Base-by-base conservation (phyloP, 2,113 vertebrate species). In the Falco punctatus region DNA sequence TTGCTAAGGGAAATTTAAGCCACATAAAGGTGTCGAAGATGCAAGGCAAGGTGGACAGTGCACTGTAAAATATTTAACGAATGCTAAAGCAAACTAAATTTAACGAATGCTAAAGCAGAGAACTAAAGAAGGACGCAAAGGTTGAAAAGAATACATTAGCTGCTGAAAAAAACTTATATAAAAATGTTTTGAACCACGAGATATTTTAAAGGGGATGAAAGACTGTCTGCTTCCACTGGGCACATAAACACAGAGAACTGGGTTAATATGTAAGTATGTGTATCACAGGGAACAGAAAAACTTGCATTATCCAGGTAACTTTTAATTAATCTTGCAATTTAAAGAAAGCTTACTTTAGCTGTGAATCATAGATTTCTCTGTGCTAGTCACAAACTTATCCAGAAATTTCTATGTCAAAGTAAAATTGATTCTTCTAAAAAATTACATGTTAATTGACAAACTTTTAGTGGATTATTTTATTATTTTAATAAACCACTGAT, bases 11-110 rank as follows among this genome's bases (percentile, higher is more conserved):
- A 95, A 89, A 51, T 42, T 32, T 77, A 44, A 82, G 33, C 32
- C n/a, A 69, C 33, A n/a, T 16, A 92, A 96, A 89, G 48, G 73
- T 81, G 58, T 95, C 71, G 90, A 81, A 86, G 81, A 84, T 74
- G 26, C 65, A 93, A 88, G 58, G 7, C 72, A 88, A 66, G 44
- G 48, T 72, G 32, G 57, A 96, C 18, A 75, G 71, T 71, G 44
- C 40, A 20, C 7, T 90, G 88, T 91, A 71, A 96, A 95, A 95
- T 94, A 97, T 85, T 96, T 95, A 95, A 44, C 3, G 4, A 91
- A 79, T n/a, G 80, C n/a, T 90, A 89, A 92, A 82, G 26, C 8
- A 84, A 80, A 88, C 48, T 70, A 80, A 38, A 97, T 85, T 96
- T 95, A 95, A 44, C 3, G 4, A 91, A 79, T n/a, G 80, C n/a